These are phyloP conservation scores for Pyralis farinalis DNA, from an alignment of 2,888 invertebrate species.

Conservation along the genomic window DNA sequence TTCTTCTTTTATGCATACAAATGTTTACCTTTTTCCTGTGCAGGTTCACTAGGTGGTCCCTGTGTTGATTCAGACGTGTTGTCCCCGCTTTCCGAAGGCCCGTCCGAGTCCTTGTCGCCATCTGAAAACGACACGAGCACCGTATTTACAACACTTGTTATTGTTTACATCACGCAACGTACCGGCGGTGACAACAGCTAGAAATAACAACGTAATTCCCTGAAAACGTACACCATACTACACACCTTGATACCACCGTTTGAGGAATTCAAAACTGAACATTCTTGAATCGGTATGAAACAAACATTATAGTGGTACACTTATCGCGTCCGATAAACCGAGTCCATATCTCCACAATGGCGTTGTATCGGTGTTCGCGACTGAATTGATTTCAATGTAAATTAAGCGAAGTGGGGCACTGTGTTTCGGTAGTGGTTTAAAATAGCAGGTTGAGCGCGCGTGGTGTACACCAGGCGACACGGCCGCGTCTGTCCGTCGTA, in stretches of 20 bases:
- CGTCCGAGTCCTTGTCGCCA: conserved; percentile 78
- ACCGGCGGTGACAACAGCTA: conserved; percentile 14
- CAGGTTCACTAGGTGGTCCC: conserved; percentile 64
- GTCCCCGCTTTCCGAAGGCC: conserved; percentile 76
- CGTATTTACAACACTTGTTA: conserved; percentile 18
- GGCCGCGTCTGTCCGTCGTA: conserved; percentile 47
- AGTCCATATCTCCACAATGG: conserved; percentile 41
- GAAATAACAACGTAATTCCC: conserved; percentile 10
- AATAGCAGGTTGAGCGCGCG: conserved; percentile 41
- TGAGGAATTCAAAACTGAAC: conserved; percentile 73
- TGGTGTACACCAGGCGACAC: conserved; percentile 43
- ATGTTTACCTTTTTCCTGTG: conserved; percentile 78
- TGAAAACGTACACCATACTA: conserved; percentile 19
- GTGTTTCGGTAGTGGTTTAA: conserved; percentile 28
- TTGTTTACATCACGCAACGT: conserved; percentile 28
- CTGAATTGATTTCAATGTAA: conserved; percentile 33
- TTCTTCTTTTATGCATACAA: too few relatives aligned
- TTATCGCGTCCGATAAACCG: conserved; percentile 61
- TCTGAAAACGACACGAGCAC: conserved; percentile 43
- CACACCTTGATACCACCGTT: conserved; percentile 73
- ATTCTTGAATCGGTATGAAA: conserved; percentile 49
- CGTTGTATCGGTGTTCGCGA: conserved; percentile 22
- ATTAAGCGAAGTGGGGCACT: conserved; percentile 34
- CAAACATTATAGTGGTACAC: conserved; percentile 51
- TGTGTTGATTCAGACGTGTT: conserved; percentile 74